phyloP scores from a whole-genome alignment of 2,797 vertebrate genomes.

The Vultur gryphus region DNA sequence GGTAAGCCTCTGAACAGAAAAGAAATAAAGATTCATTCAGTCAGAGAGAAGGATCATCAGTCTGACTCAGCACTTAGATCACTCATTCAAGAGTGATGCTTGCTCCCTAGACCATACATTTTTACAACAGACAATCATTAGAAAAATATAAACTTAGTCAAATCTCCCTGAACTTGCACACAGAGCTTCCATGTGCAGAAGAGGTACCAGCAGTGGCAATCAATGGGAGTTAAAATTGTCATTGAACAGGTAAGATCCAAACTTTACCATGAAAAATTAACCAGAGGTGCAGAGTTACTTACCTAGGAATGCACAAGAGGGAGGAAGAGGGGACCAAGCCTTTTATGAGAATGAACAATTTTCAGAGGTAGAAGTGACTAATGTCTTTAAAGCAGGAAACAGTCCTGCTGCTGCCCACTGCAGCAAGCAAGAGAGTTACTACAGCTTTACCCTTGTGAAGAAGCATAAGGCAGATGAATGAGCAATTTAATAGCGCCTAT shows the following conservation, averaged over 20 bases:
- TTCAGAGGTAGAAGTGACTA: background rate
- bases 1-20: background rate
- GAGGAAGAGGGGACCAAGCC: background rate
- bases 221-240: background rate
- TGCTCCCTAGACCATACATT: background rate
- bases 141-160: background rate
- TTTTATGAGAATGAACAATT: background rate
- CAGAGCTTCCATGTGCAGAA: background rate
- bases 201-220: background rate
- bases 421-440: background rate
- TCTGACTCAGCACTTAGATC: background rate
- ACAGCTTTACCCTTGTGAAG: background rate
- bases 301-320: background rate
- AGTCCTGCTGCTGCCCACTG: background rate
- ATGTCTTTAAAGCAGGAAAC: background rate
- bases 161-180: background rate
- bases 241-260: background rate
- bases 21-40: background rate
- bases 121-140: background rate
- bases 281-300: background rate
- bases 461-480: background rate
- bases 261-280: background rate
- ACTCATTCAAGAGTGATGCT: background rate
- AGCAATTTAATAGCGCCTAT: background rate
- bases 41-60: background rate